Evolutionary conservation across 2,797 vertebrate species (phyloP).

Genomic region (Esox masquinongy): DNA sequence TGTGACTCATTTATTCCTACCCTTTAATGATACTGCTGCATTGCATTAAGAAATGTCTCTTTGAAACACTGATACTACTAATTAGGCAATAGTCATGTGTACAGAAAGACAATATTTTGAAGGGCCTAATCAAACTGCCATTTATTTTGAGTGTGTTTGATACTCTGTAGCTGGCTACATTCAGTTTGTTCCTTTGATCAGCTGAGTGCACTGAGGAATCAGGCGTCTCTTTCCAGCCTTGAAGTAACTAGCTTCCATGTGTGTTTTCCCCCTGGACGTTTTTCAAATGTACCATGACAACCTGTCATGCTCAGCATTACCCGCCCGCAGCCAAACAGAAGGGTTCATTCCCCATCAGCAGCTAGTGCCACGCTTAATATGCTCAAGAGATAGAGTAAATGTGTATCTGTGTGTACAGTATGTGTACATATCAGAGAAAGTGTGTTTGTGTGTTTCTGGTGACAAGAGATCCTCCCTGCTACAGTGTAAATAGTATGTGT

Average conservation of each 20-base stretch:
- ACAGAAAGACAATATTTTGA: not conserved
- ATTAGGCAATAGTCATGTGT: not conserved
- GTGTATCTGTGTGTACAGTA: not conserved
- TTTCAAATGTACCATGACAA: constrained; percentile 74
- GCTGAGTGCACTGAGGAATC: constrained; percentile 17
- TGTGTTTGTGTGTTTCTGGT: constrained; percentile 23
- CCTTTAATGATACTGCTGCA: not conserved
- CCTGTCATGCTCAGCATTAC: constrained; percentile 63
- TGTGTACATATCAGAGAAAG: constrained; percentile 4
- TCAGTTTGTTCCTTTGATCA: constrained; percentile 31
- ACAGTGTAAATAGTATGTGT: constrained; percentile 42
- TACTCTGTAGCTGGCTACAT: constrained; percentile 10
- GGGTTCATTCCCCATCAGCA: constrained; percentile 71
- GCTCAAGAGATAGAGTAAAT: not conserved
- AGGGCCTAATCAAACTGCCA: not conserved
- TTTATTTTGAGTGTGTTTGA: constrained; percentile 8
- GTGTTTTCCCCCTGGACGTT: constrained; percentile 43
- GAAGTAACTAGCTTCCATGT: constrained; percentile 31
- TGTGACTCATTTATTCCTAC: not conserved
- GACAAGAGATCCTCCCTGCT: constrained; percentile 50
- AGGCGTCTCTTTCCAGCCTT: constrained; percentile 21
- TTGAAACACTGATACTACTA: not conserved
- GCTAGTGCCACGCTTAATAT: constrained; percentile 41
- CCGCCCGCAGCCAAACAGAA: constrained; percentile 68
- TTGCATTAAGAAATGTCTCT: not conserved